Evolutionary conservation across 2,113 vertebrate genomes (phyloP), one percentile per base, ranked within the genome.

Genomic region (Heterotilapia buettikoferi): DNA sequence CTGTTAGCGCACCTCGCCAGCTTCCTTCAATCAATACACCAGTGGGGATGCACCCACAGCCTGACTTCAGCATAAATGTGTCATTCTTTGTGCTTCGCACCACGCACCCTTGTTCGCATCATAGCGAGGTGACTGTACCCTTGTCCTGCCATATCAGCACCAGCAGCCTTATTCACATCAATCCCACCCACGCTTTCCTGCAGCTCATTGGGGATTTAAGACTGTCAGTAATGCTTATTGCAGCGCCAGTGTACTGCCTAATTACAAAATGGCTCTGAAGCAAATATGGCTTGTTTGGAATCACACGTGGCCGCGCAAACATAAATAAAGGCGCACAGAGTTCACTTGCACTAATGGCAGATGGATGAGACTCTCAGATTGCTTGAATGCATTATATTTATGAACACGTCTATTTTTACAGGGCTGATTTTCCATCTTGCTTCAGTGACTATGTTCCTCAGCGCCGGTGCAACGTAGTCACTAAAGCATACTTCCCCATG

Each of bases 31-130:
- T 95, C 95, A 92, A 95, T 95, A 92, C 82, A 21, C 33, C 90
- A 82, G 85, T 56, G 71, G 78, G 80, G 82, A 90, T 52, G 45
- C 80, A 50, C 83, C 86, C 84, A 52, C 63, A 83, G 83, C 83
- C 87, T 91, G 93, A 92, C 87, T 90, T 87, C 84, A 88, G 92
- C 90, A 93, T 85, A 87, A 93, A 93, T 53, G 90, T 95, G 93
- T 94, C 90, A 88, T 85, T 88, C 53, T 71, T 54, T 90, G 85
- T 86, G 83, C 83, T 86, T 31, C 66, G 80, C 80, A 84, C 89
- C 83, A 54, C 53, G 57, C 82, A 81, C 19, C 52, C 83, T 86
- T 88, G 87, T 90, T 88, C 10, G 3, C 88, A 85, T 93, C 82
- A 82, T 59, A 61, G 90, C 31, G 89, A 86, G 92, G 93, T 93